Conservation (phyloP, 1,140 invertebrate species). For the Bombyx mandarina region DNA sequence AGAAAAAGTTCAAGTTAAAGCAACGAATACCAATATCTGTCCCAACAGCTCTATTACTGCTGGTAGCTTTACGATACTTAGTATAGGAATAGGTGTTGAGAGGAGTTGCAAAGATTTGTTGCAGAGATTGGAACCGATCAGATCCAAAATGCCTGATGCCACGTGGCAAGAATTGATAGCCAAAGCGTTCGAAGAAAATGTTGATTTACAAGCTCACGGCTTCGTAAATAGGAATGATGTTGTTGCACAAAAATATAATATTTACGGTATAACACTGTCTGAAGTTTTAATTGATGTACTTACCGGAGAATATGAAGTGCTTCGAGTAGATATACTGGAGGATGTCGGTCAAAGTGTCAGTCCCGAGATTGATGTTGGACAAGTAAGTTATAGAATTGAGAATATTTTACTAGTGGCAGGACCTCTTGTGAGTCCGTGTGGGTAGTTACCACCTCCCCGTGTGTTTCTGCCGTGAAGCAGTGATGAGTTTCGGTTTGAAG, state of each 20-base stretch:
- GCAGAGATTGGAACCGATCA: constrained; percentile 73
- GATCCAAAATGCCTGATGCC: constrained; percentile 67
- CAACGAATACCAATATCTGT: neutral
- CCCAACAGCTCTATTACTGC: constrained; percentile 9
- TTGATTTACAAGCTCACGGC: constrained; percentile 76
- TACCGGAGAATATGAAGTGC: constrained; percentile 77
- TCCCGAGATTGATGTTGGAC: constrained; percentile 85
- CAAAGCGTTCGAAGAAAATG: constrained; percentile 62
- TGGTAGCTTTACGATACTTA: constrained; percentile 8
- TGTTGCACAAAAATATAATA: too few species aligned
- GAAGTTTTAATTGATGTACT: constrained; percentile 84
- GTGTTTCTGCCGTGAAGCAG: too few species aligned
- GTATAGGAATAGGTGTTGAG: constrained; percentile 4
- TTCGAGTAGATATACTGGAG: constrained; percentile 80
- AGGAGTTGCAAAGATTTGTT: constrained; percentile 7
- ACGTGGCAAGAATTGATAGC: constrained; percentile 75
- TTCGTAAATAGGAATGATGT: constrained; percentile 57
- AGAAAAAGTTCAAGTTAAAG: constrained; percentile 67
- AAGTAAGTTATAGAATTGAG: too few species aligned
- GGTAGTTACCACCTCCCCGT: too few species aligned
- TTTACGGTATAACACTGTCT: too few species aligned
- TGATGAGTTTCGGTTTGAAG: too few species aligned
- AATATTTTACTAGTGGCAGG: too few species aligned
- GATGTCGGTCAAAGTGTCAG: constrained; percentile 82
- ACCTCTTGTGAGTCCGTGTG: too few species aligned